Percentiles rank a stretch among this genome's conserved stretches.
phyloP scores from a whole-genome alignment of 1,140 invertebrate genomes.

The Drosophila hydei region DNA sequence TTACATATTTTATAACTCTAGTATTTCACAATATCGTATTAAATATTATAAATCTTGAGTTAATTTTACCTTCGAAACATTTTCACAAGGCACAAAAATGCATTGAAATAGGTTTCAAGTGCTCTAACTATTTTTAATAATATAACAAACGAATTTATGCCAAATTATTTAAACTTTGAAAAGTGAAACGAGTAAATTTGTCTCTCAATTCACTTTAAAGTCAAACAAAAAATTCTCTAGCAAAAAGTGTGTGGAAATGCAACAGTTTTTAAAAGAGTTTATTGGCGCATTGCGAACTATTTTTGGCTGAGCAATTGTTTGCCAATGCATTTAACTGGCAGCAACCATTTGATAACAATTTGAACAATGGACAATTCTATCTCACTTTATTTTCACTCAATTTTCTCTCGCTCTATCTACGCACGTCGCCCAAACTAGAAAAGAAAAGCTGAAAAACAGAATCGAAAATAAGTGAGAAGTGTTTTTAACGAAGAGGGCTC shows the following conservation, averaged over 20 bases:
- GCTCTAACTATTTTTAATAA: no score
- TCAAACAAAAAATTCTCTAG: slow-evolving; percentile 9
- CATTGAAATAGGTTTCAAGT: no score
- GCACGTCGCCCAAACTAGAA: not conserved
- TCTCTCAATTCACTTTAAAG: not conserved
- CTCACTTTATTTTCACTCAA: slow-evolving; percentile 44
- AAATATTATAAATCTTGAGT: no score
- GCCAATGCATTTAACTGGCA: slow-evolving; percentile 68
- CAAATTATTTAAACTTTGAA: no score
- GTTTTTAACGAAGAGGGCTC: no score
- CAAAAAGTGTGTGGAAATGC: slow-evolving; percentile 27
- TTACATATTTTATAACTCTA: no score
- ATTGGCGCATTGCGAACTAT: slow-evolving; percentile 51
- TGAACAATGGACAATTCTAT: slow-evolving; percentile 44
- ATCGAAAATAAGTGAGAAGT: slow-evolving; percentile 5
- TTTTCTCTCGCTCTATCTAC: slow-evolving; percentile 10
- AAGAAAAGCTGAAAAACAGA: not conserved
- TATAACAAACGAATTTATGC: no score
- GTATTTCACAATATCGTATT: no score
- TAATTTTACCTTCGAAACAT: no score
- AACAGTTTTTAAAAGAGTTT: slow-evolving; percentile 55
- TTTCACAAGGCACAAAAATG: no score
- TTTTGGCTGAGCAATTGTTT: slow-evolving; percentile 65
- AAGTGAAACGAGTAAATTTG: no score
- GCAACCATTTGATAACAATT: slow-evolving; percentile 52